Evolutionary conservation across 2,113 vertebrate genomes (phyloP).

Genomic region (Talpa occidentalis): DNA sequence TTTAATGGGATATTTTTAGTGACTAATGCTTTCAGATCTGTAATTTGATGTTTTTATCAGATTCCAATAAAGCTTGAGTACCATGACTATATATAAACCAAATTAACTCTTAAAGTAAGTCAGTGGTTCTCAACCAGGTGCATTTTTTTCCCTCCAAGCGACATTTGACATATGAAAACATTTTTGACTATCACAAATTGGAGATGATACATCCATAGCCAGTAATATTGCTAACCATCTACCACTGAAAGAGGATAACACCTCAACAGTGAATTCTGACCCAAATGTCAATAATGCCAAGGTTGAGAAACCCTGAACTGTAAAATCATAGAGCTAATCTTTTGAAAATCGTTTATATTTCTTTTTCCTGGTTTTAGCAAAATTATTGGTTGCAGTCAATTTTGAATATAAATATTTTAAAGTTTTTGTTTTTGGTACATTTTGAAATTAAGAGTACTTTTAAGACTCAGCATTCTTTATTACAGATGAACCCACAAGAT

Average conservation of each 20-base stretch:
- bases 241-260: background rate
- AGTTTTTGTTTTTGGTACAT: slow-evolving; percentile 30
- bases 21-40: slow-evolving; percentile 17
- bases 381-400: slow-evolving; percentile 32
- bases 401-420: background rate
- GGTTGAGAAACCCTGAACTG: slow-evolving; percentile 30
- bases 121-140: slow-evolving; percentile 50
- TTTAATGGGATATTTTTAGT: slow-evolving; percentile 55
- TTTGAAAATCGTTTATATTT: slow-evolving; percentile 19
- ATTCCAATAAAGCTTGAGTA: slow-evolving; percentile 48
- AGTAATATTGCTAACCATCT: background rate
- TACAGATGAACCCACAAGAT: slow-evolving; percentile 97
- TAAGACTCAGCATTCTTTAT: slow-evolving; percentile 68
- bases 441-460: background rate
- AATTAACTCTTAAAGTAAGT: slow-evolving; percentile 34
- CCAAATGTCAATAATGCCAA: background rate
- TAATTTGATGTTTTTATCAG: slow-evolving; percentile 45
- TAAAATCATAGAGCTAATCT: slow-evolving; percentile 44
- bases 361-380: slow-evolving; percentile 24
- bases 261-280: background rate
- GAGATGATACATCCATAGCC: background rate
- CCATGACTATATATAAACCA: slow-evolving; percentile 4
- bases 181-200: background rate
- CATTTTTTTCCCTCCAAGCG: background rate
- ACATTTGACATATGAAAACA: background rate